A percentile compares a stretch with the other conserved stretches of the same genome.
Evolutionary conservation across 2,797 vertebrate species (phyloP).

Genomic region (Mormyrus proboscirostris): DNA sequence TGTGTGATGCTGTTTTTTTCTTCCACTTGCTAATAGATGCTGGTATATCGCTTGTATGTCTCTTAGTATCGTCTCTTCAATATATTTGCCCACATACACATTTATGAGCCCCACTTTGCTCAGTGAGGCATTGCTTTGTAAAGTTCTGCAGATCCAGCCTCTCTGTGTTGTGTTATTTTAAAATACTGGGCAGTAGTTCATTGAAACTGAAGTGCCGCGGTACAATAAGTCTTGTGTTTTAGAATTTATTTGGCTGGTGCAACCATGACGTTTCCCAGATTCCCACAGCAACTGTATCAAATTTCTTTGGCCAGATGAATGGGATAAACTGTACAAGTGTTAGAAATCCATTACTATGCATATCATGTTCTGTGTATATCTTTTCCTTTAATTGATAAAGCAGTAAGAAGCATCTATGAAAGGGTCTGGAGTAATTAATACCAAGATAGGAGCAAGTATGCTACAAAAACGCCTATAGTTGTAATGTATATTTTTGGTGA

Average conservation of each 20-base stretch:
- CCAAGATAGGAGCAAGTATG: slow-evolving; percentile 14
- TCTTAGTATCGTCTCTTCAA: neutral
- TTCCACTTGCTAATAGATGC: neutral
- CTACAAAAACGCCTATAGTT: neutral
- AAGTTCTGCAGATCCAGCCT: neutral
- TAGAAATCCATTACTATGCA: slow-evolving; percentile 4
- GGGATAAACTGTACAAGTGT: neutral
- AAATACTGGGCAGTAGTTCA: neutral
- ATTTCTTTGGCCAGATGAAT: neutral
- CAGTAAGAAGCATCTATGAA: neutral
- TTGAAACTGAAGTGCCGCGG: neutral
- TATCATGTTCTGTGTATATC: neutral
- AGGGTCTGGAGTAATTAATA: slow-evolving; percentile 7
- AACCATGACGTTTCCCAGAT: neutral
- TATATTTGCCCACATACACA: neutral
- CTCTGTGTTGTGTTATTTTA: neutral
- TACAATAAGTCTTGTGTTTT: neutral
- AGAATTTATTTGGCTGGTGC: neutral
- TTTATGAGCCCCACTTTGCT: neutral
- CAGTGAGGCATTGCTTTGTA: neutral
- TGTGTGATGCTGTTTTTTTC: neutral
- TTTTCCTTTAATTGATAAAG: slow-evolving; percentile 11
- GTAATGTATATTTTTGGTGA: neutral
- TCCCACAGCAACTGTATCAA: neutral
- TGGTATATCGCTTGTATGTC: neutral